Percentiles rank a stretch among this genome's conserved stretches.
Evolutionary conservation across 30 jellyfish, hydroid and myxozoan species (phyloP).

Genomic region (Turritopsis dohrnii): DNA sequence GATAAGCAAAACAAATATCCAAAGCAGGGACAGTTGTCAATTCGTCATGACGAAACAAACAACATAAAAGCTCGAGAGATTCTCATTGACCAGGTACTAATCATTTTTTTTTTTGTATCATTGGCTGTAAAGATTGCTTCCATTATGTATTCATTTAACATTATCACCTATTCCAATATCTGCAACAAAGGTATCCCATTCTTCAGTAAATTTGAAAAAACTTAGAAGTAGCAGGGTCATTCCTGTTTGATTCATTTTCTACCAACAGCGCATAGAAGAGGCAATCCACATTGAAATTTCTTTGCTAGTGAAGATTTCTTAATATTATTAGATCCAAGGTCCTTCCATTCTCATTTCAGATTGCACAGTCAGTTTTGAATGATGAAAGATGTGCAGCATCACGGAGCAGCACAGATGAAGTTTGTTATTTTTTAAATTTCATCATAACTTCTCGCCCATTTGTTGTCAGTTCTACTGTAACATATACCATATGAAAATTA

Average conservation of each 20-base stretch:
- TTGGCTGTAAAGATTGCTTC: background rate
- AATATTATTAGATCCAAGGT: too few relatives aligned
- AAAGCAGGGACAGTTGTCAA: background rate
- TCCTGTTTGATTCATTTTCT: too few relatives aligned
- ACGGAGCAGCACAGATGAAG: conserved; percentile 26
- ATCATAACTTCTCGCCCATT: too few relatives aligned
- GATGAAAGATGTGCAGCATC: background rate
- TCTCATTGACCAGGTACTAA: conserved; percentile 1
- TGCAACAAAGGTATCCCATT: too few relatives aligned
- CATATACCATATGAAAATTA: too few relatives aligned
- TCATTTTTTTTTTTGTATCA: background rate
- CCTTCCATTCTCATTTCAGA: too few relatives aligned
- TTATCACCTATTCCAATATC: too few relatives aligned
- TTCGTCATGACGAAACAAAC: background rate
- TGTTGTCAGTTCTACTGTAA: background rate
- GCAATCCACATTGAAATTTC: too few relatives aligned
- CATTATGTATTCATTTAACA: too few relatives aligned
- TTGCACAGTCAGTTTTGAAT: conserved; percentile 20
- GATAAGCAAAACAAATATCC: background rate
- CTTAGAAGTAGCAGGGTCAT: too few relatives aligned
- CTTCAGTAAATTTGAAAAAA: too few relatives aligned
- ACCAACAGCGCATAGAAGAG: too few relatives aligned
- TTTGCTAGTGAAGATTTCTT: background rate
- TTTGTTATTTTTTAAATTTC: background rate
- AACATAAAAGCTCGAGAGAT: background rate